Percentiles rank a stretch among this genome's conserved stretches.
Evolutionary conservation across 2,797 vertebrate species (phyloP).

Genomic region (Tragopan temminckii): DNA sequence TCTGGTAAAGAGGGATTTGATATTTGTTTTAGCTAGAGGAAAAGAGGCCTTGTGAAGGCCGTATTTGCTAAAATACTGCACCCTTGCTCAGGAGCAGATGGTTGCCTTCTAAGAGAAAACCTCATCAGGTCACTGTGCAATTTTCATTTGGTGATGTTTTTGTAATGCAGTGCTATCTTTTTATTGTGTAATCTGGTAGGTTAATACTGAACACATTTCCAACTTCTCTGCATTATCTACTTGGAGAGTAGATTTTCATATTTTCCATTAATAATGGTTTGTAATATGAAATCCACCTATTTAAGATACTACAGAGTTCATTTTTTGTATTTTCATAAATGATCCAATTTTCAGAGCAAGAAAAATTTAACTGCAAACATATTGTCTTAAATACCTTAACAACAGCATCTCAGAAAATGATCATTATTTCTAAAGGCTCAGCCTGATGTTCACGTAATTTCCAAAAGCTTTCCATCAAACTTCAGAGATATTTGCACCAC

Average conservation of each 20-base stretch:
- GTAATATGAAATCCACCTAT: neutral
- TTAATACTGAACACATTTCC: constrained; percentile 13
- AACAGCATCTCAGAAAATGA: neutral
- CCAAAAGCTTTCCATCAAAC: neutral
- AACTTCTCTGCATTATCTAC: neutral
- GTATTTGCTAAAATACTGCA: neutral
- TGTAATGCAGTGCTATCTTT: constrained; percentile 11
- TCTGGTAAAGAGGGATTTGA: neutral
- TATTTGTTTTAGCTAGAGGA: neutral
- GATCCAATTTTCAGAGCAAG: neutral
- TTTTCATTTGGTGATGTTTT: constrained; percentile 43
- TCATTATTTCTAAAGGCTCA: neutral
- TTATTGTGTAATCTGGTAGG: constrained; percentile 36
- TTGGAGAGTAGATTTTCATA: neutral
- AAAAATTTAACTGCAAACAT: neutral
- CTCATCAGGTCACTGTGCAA: constrained; percentile 19
- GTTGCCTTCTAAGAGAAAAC: constrained; percentile 17
- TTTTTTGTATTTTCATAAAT: neutral
- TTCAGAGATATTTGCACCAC: neutral
- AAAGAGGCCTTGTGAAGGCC: constrained; percentile 51
- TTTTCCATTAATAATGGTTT: neutral
- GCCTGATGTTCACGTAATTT: neutral
- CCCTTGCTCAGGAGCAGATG: neutral
- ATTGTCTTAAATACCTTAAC: neutral
- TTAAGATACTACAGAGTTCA: neutral